Conservation (phyloP, 2,888 invertebrate genomes). For the Leptura quadrifasciata region DNA sequence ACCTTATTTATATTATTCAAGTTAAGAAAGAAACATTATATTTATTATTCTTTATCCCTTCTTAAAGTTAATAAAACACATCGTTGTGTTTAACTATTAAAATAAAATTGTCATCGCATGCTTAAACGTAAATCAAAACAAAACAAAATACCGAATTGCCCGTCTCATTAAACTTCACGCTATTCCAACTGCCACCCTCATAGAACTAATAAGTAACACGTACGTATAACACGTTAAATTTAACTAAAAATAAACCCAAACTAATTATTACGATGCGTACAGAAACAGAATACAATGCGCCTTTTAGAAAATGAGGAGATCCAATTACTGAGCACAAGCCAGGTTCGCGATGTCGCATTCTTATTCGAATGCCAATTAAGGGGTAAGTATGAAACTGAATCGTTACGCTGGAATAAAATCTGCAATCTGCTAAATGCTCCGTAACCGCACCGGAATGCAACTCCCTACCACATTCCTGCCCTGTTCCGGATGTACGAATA, state of each 20-base stretch:
- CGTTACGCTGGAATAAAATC: conserved; percentile 36
- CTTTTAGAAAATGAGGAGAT: conserved; percentile 24
- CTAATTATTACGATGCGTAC: conserved; percentile 32
- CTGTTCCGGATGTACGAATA: conserved; percentile 58
- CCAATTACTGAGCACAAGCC: conserved; percentile 30
- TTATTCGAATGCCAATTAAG: conserved; percentile 29
- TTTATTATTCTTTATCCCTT: too few species aligned
- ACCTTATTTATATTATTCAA: too few species aligned
- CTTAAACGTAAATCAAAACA: conserved; percentile 15
- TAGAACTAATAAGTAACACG: conserved; percentile 21
- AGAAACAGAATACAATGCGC: conserved; percentile 9
- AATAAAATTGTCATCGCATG: not conserved
- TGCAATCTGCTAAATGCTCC: conserved; percentile 37
- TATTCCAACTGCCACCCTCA: conserved; percentile 7
- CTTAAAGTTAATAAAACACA: too few species aligned
- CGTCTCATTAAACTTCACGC: conserved; percentile 35
- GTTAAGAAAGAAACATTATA: too few species aligned
- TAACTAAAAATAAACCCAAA: conserved; percentile 30
- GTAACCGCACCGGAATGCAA: conserved; percentile 56
- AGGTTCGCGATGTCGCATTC: conserved; percentile 22
- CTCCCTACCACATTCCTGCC: conserved; percentile 57
- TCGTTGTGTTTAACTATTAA: not conserved
- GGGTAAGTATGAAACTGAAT: conserved; percentile 24
- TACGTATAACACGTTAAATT: conserved; percentile 31
- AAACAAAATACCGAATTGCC: conserved; percentile 19